These are phyloP conservation scores for Lasius platythorax DNA, from an alignment of 2,888 invertebrate genomes.

Conservation along the genomic window DNA sequence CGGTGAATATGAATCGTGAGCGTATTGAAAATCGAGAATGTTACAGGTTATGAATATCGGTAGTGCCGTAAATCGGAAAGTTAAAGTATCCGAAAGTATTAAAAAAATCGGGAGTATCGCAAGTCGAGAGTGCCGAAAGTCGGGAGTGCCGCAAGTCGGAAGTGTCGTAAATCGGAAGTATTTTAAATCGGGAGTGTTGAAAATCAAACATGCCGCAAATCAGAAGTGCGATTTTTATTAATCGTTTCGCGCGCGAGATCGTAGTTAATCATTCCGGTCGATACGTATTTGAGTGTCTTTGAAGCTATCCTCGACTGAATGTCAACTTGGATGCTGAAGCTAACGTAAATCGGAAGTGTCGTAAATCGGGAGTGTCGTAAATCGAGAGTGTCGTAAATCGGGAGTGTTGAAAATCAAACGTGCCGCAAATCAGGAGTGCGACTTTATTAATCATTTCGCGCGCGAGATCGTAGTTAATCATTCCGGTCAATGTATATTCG, in stretches of 20 bases:
- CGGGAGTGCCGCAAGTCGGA: not conserved
- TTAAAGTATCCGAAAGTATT: not conserved
- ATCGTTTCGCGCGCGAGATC: conserved; percentile 14
- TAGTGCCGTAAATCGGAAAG: not conserved
- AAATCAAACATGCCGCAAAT: not conserved
- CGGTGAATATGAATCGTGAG: not conserved
- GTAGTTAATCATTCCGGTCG: not conserved
- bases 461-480: not conserved
- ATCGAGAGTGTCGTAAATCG: not conserved
- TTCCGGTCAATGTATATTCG: not conserved
- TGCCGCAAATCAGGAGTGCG: not conserved
- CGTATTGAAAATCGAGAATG: not conserved
- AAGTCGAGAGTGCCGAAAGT: not conserved
- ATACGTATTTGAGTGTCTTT: not conserved
- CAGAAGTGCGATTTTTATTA: not conserved
- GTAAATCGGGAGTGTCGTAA: not conserved
- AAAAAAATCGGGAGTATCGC: not conserved
- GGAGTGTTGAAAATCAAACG: conserved; percentile 8
- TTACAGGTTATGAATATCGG: not conserved
- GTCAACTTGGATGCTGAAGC: not conserved
- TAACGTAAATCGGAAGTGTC: not conserved
- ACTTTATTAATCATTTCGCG: conserved; percentile 30
- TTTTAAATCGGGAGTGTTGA: not conserved
- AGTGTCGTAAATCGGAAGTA: not conserved
- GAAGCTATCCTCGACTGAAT: not conserved